Percentiles rank a stretch among this genome's conserved stretches.
Evolutionary conservation across 2,797 vertebrate genomes (phyloP).

Genomic region (Leptodactylus fallax): DNA sequence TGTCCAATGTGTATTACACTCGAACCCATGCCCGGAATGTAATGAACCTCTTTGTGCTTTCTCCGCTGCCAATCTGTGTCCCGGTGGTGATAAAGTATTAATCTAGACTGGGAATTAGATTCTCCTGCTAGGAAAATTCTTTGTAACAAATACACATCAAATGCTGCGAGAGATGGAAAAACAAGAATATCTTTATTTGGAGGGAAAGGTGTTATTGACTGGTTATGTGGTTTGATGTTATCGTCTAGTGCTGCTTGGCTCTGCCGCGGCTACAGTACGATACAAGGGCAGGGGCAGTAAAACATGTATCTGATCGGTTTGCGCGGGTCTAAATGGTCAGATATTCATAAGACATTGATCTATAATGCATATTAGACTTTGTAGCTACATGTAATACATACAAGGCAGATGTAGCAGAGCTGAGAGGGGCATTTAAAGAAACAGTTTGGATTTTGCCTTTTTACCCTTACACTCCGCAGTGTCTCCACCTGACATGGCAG

Average conservation of each 20-base stretch:
- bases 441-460: no score
- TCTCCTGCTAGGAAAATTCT: conserved; percentile 50
- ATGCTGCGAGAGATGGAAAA: conserved; percentile 22
- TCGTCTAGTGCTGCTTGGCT: background rate
- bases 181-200: conserved; percentile 48
- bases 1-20: conserved; percentile 16
- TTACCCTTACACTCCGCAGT: no score
- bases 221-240: conserved; percentile 44
- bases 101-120: conserved; percentile 49
- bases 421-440: background rate
- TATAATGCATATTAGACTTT: background rate
- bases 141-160: conserved; percentile 47
- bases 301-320: background rate
- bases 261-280: background rate
- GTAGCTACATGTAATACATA: background rate
- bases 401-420: background rate
- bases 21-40: conserved; percentile 48
- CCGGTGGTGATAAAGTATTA: conserved; percentile 46
- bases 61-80: conserved; percentile 22
- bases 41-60: conserved; percentile 53
- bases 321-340: background rate
- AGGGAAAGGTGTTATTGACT: conserved; percentile 36
- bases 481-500: no score
- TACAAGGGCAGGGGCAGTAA: background rate
- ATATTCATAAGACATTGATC: background rate